These are phyloP conservation scores for Poeciliopsis turneri DNA, from an alignment of 2,797 vertebrate species.

Conservation along the genomic window DNA sequence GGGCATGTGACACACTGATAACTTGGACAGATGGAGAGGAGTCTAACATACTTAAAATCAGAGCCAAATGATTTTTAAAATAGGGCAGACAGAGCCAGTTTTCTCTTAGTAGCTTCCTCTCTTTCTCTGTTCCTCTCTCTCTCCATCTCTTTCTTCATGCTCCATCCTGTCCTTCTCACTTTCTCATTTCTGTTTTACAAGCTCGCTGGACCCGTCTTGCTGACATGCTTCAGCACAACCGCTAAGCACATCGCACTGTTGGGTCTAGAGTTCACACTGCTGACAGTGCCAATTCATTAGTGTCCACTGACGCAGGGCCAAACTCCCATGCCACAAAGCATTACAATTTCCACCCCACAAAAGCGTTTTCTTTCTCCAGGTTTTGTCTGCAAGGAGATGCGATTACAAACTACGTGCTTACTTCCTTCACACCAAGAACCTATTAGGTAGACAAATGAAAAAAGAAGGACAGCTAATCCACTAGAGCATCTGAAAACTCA, in stretches of 20 bases:
- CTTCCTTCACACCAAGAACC: slow-evolving; percentile 26
- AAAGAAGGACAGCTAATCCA: slow-evolving; percentile 45
- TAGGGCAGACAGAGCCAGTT: slow-evolving; percentile 46
- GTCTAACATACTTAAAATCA: slow-evolving; percentile 48
- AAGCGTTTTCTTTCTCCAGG: slow-evolving; percentile 15
- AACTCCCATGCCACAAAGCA: slow-evolving; percentile 63
- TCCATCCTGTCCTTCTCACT: slow-evolving; percentile 28
- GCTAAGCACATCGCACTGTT: slow-evolving; percentile 65
- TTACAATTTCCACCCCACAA: slow-evolving; percentile 38
- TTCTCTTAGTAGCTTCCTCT: slow-evolving; percentile 14
- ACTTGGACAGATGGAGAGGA: slow-evolving; percentile 55
- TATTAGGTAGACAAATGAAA: slow-evolving; percentile 36
- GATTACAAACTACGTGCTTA: slow-evolving; percentile 35
- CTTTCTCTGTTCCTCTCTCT: not conserved
- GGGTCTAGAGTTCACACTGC: slow-evolving; percentile 64
- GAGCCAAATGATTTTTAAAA: slow-evolving; percentile 61
- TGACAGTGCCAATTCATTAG: slow-evolving; percentile 79
- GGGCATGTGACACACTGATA: slow-evolving; percentile 63
- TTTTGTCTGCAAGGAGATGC: slow-evolving; percentile 26
- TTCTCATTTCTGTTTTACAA: slow-evolving; percentile 63
- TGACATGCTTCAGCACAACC: slow-evolving; percentile 68
- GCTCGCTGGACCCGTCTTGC: slow-evolving; percentile 51
- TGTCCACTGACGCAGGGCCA: slow-evolving; percentile 72
- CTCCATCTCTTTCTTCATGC: slow-evolving; percentile 5
- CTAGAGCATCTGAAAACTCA: slow-evolving; percentile 56